Conservation (phyloP, 2,888 invertebrate species). For the Aphodius granarius region DNA sequence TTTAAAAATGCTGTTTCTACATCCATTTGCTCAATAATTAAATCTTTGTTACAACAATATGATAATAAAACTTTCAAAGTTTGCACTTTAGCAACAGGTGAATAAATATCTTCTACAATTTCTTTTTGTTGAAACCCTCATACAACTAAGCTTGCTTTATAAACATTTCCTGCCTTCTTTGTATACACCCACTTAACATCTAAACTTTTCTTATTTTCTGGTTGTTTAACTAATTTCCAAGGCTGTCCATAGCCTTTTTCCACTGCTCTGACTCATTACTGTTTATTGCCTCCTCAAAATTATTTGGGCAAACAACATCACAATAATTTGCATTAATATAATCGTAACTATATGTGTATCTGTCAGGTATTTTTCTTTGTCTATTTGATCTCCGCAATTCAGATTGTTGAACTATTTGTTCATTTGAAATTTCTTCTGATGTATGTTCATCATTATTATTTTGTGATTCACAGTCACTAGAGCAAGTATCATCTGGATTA, state of each 20-base stretch:
- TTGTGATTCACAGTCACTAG: background rate
- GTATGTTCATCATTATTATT: background rate
- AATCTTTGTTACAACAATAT: too few species aligned
- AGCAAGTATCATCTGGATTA: slow-evolving; percentile 6
- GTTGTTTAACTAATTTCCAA: slow-evolving; percentile 27
- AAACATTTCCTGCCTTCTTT: slow-evolving; percentile 21
- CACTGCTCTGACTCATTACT: slow-evolving; percentile 24
- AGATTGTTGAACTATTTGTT: background rate
- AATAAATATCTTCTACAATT: slow-evolving; percentile 19
- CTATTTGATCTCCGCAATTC: slow-evolving; percentile 13
- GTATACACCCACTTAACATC: slow-evolving; percentile 31
- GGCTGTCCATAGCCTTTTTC: slow-evolving; percentile 28
- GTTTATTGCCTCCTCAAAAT: slow-evolving; percentile 27
- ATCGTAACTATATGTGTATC: slow-evolving; percentile 21
- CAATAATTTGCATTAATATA: slow-evolving; percentile 22
- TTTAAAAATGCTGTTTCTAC: slow-evolving; percentile 13
- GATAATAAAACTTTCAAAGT: slow-evolving; percentile 17
- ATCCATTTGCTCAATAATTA: slow-evolving; percentile 19
- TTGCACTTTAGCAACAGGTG: slow-evolving; percentile 22
- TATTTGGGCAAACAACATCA: slow-evolving; percentile 18
- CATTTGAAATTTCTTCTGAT: background rate
- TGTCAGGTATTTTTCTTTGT: slow-evolving; percentile 15
- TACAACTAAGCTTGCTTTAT: slow-evolving; percentile 26
- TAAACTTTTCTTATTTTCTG: slow-evolving; percentile 25
- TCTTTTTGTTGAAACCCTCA: slow-evolving; percentile 21